Evolutionary conservation across 2,888 invertebrate species (phyloP), one percentile per base, ranked within the genome.

Genomic region (Calameuta pallipes): DNA sequence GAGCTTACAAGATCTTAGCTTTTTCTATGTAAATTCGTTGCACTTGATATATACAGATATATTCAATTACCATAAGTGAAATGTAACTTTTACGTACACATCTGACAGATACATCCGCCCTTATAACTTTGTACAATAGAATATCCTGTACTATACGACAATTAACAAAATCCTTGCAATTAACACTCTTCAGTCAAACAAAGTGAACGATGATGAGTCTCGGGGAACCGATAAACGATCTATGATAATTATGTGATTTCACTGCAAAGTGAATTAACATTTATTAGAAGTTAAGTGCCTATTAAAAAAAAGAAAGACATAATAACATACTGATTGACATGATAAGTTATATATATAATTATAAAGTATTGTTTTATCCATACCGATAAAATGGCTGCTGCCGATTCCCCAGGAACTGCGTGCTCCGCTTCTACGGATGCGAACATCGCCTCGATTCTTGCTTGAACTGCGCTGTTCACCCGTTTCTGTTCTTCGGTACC

Each of bases 381-480:
- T 83, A 91, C 91, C 87, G 89, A 87, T 75, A 91, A 82, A 73
- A 90, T 86, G 30, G 90, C 90, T 11, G 91, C 90, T 69, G 90
- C 89, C 70, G 89, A 89, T 83, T 90, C 90, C 37, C 89, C 90
- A 13, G 79, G 79, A 30, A 71, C 35, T 23, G 31, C 30, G 71
- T 33, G 30, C 84, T 91, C 91, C 73, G 91, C 91, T 80, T 91
- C 91, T 77, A 91, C 91, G 56, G 91, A 90, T 71, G 91, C 91
- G 89, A 97, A 97, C 95, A 97, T 96, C 86, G 95, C 95, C 90
- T 97, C 97, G 91, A 97, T 97, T 86, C 96, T 94, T 30, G 96
- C 97, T 91, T 97, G 97, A 3, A 97, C 96, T 77, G 95, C 95
- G 87, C 96, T 96, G 85, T 94, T 94, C 68, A 94, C 93, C 79